Evolutionary conservation across 64 coral and sea anemone species (phyloP), one percentile per base, ranked within the genome.

Genomic region (Acropora yongei): DNA sequence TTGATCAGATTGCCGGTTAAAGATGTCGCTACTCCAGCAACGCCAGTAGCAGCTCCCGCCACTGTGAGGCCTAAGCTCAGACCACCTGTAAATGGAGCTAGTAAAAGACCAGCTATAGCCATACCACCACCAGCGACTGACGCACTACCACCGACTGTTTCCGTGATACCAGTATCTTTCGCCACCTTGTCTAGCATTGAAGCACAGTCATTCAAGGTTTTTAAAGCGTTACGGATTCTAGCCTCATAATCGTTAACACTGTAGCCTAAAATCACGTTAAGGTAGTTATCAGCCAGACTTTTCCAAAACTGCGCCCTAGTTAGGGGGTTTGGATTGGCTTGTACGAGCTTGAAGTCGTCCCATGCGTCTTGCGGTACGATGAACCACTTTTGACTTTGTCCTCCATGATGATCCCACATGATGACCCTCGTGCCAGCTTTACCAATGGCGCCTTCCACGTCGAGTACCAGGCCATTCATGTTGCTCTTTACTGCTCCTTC

Each of bases 261-360:
- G 57, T 67, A 84, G 6, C 80, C 80, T 67, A 84, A 66, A 58
- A 84, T 67, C 39, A 84, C 80, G 39, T 84, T 58, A 67, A 84
- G 57, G 39, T 68, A 84, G 42, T 67, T 46, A 39, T 84, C 80
- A 67, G 20, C 80, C 57, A 84, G 57, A 84, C 18, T 41, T 84
- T 84, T 84, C 80, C 80, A 84, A 67, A 84, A 84, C 43, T 67
- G 60, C 18, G 81, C 81, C 81, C n/a, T 84, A 12, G 66, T 84
- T 4, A 69, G 61, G 39, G 81, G 58, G 58, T 68, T 84, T 67
- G 81, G 81, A 1, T 68, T 44, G 18, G 81, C 61, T 68, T 68
- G 57, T 68, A 68, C 8, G 40, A 48, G 40, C 41, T 68, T 68
- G 57, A 67, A 84, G 81, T 84, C 81, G 60, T 84, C 58, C 81